A percentile compares a stretch with the other conserved stretches of the same genome.
phyloP scores from a whole-genome alignment of 2,888 invertebrate genomes.

The Drosophila yooni region DNA sequence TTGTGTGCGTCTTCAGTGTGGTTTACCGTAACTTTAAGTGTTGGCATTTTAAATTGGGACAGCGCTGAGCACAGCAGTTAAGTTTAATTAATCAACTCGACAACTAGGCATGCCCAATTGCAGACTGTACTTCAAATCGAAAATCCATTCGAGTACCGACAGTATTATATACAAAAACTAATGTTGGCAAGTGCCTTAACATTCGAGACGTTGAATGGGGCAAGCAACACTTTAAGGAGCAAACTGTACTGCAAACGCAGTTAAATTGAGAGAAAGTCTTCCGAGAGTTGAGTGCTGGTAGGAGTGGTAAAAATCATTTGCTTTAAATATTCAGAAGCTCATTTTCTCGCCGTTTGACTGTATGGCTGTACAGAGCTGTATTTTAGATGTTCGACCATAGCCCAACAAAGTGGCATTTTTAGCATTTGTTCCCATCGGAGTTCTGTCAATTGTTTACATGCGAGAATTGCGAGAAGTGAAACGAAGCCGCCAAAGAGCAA shows the following conservation, averaged over 20 bases:
- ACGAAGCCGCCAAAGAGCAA: conserved; percentile 36
- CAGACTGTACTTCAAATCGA: conserved; percentile 21
- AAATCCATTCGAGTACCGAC: not conserved
- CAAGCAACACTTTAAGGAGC: conserved; percentile 5
- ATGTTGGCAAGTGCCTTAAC: conserved; percentile 3
- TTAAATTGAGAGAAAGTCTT: not conserved
- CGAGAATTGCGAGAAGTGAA: conserved; percentile 41
- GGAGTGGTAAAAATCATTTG: conserved; percentile 17
- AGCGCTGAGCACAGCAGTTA: not conserved
- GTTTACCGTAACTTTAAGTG: conserved; percentile 14
- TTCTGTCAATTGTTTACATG: conserved; percentile 69
- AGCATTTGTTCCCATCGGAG: conserved; percentile 37
- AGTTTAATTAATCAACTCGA: conserved; percentile 36
- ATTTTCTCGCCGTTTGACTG: conserved; percentile 20
- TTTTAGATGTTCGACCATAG: conserved; percentile 20
- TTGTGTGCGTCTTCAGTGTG: not conserved
- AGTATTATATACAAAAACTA: not conserved
- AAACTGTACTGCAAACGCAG: not conserved
- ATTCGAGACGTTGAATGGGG: not conserved
- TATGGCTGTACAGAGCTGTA: conserved; percentile 12
- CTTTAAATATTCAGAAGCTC: conserved; percentile 46
- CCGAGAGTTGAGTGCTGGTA: not conserved
- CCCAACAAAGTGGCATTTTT: conserved; percentile 36
- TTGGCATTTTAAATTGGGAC: conserved; percentile 21
- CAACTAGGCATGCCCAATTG: conserved; percentile 18